Conservation (phyloP, 1,140 invertebrate genomes). For the Zaprionus ornatus region DNA sequence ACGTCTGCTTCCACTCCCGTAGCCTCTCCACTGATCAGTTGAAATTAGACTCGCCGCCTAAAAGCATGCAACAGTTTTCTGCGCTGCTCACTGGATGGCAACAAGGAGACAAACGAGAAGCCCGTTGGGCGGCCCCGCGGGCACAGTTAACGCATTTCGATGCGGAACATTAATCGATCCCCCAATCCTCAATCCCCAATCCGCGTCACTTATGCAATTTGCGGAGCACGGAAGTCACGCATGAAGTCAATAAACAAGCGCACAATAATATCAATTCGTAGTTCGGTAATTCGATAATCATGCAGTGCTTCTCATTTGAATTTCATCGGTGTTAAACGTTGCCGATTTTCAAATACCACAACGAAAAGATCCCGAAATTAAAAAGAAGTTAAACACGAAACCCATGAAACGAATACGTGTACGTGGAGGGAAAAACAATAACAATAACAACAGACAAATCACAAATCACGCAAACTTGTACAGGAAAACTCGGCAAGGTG, state of each 20-base stretch:
- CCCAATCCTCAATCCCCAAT: not conserved
- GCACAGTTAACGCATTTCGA: slow-evolving; percentile 26
- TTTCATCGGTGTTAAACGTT: slow-evolving; percentile 52
- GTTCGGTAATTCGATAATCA: slow-evolving; percentile 31
- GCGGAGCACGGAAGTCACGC: slow-evolving; percentile 55
- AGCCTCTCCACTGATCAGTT: not conserved
- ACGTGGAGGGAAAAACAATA: slow-evolving; percentile 8
- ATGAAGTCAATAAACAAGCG: slow-evolving; percentile 47
- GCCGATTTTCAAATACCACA: slow-evolving; percentile 20
- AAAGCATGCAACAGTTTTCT: slow-evolving; percentile 29
- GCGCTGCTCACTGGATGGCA: not conserved
- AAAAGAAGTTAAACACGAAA: slow-evolving; percentile 2
- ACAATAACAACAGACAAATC: slow-evolving; percentile 11
- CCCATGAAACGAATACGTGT: not conserved
- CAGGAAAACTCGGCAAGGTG: slow-evolving; percentile 24
- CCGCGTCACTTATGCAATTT: slow-evolving; percentile 28
- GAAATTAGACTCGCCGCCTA: slow-evolving; percentile 7
- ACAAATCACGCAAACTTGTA: slow-evolving; percentile 40
- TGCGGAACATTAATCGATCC: slow-evolving; percentile 34
- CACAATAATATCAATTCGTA: slow-evolving; percentile 45
- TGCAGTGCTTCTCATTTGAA: slow-evolving; percentile 30
- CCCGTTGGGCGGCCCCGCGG: not conserved
- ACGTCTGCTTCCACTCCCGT: not conserved
- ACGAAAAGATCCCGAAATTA: slow-evolving; percentile 3
- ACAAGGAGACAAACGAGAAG: not conserved